phyloP scores from a whole-genome alignment of 2,888 invertebrate species.

The Lepidonotus clava region DNA sequence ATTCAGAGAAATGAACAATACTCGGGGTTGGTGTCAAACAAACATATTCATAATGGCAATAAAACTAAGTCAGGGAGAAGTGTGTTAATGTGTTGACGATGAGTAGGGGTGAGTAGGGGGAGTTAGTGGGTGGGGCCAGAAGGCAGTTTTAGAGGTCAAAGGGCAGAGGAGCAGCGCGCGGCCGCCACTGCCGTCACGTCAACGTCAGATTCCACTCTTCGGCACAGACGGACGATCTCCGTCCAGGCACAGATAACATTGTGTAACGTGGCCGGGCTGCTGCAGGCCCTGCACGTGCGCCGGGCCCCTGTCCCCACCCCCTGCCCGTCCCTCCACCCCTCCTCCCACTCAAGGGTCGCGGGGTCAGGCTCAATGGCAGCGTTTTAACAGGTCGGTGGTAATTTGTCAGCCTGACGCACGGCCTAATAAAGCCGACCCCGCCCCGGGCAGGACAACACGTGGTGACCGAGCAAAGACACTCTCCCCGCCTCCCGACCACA shows the following conservation, averaged over 20 bases:
- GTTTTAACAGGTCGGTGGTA: conserved; percentile 10
- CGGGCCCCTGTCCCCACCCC: too few relatives aligned
- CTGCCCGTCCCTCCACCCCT: too few relatives aligned
- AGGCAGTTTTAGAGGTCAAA: too few relatives aligned
- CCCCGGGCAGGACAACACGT: not conserved
- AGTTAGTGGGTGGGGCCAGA: too few relatives aligned
- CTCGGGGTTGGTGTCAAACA: not conserved
- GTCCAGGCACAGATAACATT: conserved; percentile 8
- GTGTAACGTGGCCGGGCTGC: not conserved
- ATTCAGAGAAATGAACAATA: conserved; percentile 20
- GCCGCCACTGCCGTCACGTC: conserved; percentile 9
- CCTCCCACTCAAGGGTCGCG: not conserved
- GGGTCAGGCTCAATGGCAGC: not conserved
- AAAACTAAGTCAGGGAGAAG: too few relatives aligned
- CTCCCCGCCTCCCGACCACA: too few relatives aligned
- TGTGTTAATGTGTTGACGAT: too few relatives aligned
- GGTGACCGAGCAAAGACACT: too few relatives aligned
- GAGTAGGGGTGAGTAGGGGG: too few relatives aligned
- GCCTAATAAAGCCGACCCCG: not conserved
- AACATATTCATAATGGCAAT: too few relatives aligned
- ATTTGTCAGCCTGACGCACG: not conserved
- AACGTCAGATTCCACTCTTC: not conserved
- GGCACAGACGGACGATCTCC: too few relatives aligned
- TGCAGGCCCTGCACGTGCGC: not conserved
- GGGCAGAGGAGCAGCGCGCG: conserved; percentile 3